These are phyloP conservation scores for Ephestia elutella DNA, from an alignment of 1,140 invertebrate genomes.

Conservation along the genomic window DNA sequence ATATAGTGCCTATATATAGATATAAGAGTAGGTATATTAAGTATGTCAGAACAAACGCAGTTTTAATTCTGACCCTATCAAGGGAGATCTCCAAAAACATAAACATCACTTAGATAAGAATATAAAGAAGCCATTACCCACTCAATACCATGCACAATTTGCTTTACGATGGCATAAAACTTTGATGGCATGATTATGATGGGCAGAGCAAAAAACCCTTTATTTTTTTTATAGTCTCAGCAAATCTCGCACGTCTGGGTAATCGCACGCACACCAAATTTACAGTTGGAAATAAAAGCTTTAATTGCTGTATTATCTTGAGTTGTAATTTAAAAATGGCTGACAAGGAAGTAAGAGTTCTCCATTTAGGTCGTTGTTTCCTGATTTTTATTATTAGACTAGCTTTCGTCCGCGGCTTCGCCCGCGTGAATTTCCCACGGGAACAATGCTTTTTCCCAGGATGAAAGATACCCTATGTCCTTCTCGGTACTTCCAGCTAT, in stretches of 20 bases:
- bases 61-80: neutral
- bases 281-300: neutral
- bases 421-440: too few relatives aligned
- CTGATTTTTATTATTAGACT: neutral
- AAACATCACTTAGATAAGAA: neutral
- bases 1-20: too few relatives aligned
- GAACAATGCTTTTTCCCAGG: too few relatives aligned
- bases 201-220: neutral
- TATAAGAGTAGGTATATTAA: too few relatives aligned
- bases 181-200: slow-evolving; percentile 8
- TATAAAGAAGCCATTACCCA: slow-evolving; percentile 2
- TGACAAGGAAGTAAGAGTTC: too few relatives aligned
- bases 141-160: slow-evolving; percentile 4
- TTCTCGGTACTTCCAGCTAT: too few relatives aligned
- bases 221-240: slow-evolving; percentile 5
- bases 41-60: too few relatives aligned
- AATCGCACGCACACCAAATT: slow-evolving; percentile 6
- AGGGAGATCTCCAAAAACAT: neutral
- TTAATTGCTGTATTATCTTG: slow-evolving; percentile 2
- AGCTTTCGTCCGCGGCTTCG: too few relatives aligned
- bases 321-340: neutral
- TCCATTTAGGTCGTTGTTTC: neutral
- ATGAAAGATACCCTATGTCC: too few relatives aligned
- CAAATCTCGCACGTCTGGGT: slow-evolving; percentile 6
- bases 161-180: slow-evolving; percentile 7